phyloP scores from a whole-genome alignment of 2,113 vertebrate species.

The Nesogale talazaci region DNA sequence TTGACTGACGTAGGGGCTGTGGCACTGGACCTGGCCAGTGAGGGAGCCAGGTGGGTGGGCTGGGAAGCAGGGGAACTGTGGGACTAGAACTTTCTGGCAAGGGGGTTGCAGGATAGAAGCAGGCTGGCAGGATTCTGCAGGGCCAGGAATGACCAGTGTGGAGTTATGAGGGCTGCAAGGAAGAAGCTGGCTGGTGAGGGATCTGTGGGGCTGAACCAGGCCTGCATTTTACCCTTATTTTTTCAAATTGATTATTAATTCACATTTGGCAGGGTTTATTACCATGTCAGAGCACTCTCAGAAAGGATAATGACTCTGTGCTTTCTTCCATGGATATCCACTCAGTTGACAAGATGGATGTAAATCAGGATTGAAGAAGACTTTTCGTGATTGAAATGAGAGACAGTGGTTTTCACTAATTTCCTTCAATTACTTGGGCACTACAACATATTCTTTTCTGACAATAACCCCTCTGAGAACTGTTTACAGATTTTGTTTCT shows the following conservation, averaged over 20 bases:
- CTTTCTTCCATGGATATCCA: not conserved
- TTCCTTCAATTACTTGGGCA: not conserved
- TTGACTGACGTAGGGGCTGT: too few species aligned
- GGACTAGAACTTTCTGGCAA: too few species aligned
- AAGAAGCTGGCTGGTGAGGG: too few species aligned
- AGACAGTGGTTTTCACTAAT: not conserved
- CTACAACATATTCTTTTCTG: not conserved
- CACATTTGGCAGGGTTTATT: not conserved
- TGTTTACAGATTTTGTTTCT: conserved; percentile 42
- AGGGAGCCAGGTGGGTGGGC: too few species aligned
- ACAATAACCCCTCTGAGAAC: not conserved
- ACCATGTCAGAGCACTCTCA: not conserved
- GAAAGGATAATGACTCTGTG: not conserved
- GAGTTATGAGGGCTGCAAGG: too few species aligned
- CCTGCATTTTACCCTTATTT: too few species aligned
- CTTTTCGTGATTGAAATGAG: conserved; percentile 6
- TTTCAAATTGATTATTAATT: not conserved
- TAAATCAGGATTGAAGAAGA: not conserved
- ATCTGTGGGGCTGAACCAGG: too few species aligned
- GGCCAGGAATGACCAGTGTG: too few species aligned
- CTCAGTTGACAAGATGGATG: not conserved
- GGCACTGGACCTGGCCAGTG: too few species aligned
- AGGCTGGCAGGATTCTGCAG: too few species aligned
- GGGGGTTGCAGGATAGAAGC: too few species aligned
- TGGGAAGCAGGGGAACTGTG: too few species aligned